These are phyloP conservation scores for Rapana venosa DNA, from an alignment of 2,888 invertebrate genomes.

Conservation along the genomic window DNA sequence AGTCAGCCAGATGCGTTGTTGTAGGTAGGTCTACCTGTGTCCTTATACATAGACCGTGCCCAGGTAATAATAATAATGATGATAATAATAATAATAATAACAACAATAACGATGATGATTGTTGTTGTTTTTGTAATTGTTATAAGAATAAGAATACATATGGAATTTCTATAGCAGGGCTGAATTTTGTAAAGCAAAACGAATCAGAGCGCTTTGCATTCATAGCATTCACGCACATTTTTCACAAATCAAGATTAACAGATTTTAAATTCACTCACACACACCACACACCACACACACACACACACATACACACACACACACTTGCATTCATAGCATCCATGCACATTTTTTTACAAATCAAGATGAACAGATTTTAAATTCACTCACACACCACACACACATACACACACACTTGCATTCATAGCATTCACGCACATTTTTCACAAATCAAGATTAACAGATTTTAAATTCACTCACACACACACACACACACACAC, in stretches of 20 bases:
- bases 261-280: constrained; percentile 17
- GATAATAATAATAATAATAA: background rate
- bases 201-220: background rate
- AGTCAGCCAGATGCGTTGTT: constrained; percentile 38
- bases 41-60: background rate
- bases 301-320: constrained; percentile 10
- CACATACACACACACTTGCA: background rate
- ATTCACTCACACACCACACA: background rate
- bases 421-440: background rate
- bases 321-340: background rate
- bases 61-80: background rate
- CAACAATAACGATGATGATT: background rate
- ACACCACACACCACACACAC: constrained; percentile 17
- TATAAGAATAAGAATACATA: too few species aligned
- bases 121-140: too few species aligned
- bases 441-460: background rate
- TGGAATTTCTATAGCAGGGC: too few species aligned
- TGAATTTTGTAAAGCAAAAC: too few species aligned
- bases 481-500: constrained; percentile 23
- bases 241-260: background rate
- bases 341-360: background rate
- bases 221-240: background rate
- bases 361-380: background rate
- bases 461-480: constrained; percentile 8
- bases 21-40: too few species aligned